A percentile compares a stretch with the other conserved stretches of the same genome.
phyloP scores from a whole-genome alignment of 2,113 vertebrate genomes.

The Perccottus glenii region DNA sequence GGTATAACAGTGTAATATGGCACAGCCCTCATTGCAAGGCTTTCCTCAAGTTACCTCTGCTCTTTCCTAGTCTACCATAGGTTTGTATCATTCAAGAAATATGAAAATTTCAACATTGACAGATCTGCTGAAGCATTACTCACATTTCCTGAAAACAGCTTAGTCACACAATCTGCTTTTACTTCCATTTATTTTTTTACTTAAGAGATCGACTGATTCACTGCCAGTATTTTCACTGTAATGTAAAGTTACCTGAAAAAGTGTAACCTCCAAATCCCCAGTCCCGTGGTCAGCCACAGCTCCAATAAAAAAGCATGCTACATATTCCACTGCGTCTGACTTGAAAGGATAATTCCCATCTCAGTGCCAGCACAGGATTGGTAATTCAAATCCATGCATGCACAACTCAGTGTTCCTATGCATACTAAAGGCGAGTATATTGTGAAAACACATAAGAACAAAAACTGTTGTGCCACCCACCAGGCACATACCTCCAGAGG shows the following conservation, averaged over 20 bases:
- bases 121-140: too few species aligned
- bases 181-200: too few species aligned
- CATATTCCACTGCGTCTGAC: constrained; percentile 17
- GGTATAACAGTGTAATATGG: too few species aligned
- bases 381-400: constrained; percentile 58
- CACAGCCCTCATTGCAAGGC: too few species aligned
- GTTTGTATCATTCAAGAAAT: too few species aligned
- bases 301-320: constrained; percentile 38
- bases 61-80: too few species aligned
- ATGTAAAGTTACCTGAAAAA: constrained; percentile 14
- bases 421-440: constrained; percentile 60
- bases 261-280: constrained; percentile 24
- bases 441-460: constrained; percentile 67
- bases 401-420: constrained; percentile 44
- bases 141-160: too few species aligned
- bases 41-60: too few species aligned
- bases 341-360: constrained; percentile 47
- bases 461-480: constrained; percentile 58
- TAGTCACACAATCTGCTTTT: too few species aligned
- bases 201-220: neutral
- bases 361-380: constrained; percentile 45
- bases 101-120: too few species aligned
- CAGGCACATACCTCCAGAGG: constrained; percentile 73
- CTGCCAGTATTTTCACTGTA: neutral
- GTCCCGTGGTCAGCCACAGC: constrained; percentile 34